These are phyloP conservation scores for Perizoma flavofasciatum DNA, from an alignment of 2,888 invertebrate species.

Conservation along the genomic window DNA sequence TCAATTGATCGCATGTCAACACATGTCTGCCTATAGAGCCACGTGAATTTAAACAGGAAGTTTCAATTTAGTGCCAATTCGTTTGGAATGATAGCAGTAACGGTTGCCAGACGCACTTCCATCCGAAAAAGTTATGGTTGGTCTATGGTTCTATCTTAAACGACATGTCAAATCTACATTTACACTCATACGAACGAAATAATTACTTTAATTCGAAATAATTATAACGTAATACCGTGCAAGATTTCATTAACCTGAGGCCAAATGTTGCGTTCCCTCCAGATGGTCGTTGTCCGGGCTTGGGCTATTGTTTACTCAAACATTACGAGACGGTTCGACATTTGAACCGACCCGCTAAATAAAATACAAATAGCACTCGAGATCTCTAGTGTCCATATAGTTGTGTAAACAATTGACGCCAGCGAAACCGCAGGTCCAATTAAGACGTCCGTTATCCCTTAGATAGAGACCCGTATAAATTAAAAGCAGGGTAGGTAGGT, in stretches of 20 bases:
- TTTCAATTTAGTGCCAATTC: conserved; percentile 80
- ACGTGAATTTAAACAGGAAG: conserved; percentile 80
- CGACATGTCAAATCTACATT: conserved; percentile 67
- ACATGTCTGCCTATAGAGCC: conserved; percentile 70
- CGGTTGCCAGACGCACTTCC: conserved; percentile 65
- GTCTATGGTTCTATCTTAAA: conserved; percentile 54
- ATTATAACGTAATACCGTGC: conserved; percentile 15
- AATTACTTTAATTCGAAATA: no score
- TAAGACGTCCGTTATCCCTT: conserved; percentile 78
- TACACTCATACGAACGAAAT: no score
- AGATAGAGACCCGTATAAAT: conserved; percentile 65
- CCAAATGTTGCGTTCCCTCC: conserved; percentile 79
- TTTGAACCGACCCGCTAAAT: conserved; percentile 82
- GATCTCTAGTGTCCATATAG: conserved; percentile 68
- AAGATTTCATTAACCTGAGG: conserved; percentile 54
- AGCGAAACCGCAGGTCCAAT: conserved; percentile 73
- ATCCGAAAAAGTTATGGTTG: conserved; percentile 66
- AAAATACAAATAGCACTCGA: conserved; percentile 78
- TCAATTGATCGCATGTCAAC: conserved; percentile 78
- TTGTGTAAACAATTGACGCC: conserved; percentile 70
- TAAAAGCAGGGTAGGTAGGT: conserved; percentile 77
- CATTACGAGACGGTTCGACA: conserved; percentile 82
- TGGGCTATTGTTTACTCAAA: conserved; percentile 80
- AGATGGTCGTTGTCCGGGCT: conserved; percentile 69
- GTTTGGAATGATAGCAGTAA: conserved; percentile 72